Evolutionary conservation across 2,113 vertebrate genomes (phyloP).

Genomic region (Columba livia): DNA sequence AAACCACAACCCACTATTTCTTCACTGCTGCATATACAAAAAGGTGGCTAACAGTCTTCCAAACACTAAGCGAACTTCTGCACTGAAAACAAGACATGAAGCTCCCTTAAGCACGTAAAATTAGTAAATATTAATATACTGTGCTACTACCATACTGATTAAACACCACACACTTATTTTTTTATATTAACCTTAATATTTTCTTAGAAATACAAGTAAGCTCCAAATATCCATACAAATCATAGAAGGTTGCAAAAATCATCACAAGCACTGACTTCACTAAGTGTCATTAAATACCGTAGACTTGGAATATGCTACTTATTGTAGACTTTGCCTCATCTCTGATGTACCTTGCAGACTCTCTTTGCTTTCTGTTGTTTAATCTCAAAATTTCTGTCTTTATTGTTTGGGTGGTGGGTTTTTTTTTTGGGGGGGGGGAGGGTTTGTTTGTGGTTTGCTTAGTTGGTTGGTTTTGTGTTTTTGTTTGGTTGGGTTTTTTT

Average conservation of each 20-base stretch:
- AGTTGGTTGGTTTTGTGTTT: no score
- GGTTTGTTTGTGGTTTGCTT: no score
- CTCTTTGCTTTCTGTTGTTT: conserved; percentile 22
- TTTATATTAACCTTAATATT: not conserved
- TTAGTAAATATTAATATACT: not conserved
- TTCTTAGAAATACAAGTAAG: not conserved
- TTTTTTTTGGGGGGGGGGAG: no score
- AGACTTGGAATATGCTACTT: not conserved
- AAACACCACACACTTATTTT: not conserved
- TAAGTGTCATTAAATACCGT: not conserved
- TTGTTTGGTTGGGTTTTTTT: no score
- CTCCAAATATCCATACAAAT: not conserved
- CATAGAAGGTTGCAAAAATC: not conserved
- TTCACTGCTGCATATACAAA: not conserved
- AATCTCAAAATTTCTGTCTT: conserved; percentile 84
- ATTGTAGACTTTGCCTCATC: not conserved
- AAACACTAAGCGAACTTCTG: not conserved
- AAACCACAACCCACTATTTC: not conserved
- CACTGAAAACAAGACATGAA: not conserved
- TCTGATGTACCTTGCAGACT: conserved; percentile 59
- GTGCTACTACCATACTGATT: not conserved
- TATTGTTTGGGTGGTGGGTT: not conserved
- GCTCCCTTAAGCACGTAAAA: not conserved
- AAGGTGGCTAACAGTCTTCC: not conserved
- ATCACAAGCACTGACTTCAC: not conserved